Evolutionary conservation across 2,113 vertebrate species (phyloP).

Genomic region (Lampris megalopsis): DNA sequence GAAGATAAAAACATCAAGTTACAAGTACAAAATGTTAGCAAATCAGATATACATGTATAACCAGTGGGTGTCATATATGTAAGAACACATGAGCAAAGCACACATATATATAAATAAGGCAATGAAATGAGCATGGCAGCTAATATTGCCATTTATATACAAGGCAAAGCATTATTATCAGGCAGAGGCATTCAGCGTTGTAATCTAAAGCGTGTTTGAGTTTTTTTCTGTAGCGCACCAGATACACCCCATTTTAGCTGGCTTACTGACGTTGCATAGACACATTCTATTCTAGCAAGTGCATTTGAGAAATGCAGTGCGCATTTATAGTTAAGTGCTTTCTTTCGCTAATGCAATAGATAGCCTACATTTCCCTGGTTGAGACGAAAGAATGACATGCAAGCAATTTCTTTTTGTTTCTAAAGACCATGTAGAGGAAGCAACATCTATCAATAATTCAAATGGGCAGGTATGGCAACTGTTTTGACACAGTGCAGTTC

Average conservation of each 20-base stretch:
- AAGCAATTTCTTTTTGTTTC: conserved; percentile 28
- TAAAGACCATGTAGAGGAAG: conserved; percentile 20
- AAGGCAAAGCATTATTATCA: conserved; percentile 52
- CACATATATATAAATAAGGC: conserved; percentile 24
- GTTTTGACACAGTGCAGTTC: neutral
- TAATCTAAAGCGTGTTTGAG: conserved; percentile 50
- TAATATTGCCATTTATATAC: conserved; percentile 32
- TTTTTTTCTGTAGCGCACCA: conserved; percentile 39
- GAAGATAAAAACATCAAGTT: conserved; percentile 15
- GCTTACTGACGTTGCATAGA: conserved; percentile 58
- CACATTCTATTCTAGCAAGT: conserved; percentile 54
- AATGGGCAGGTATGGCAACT: conserved; percentile 22
- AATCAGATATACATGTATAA: conserved; percentile 34
- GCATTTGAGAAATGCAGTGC: conserved; percentile 42
- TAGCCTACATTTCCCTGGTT: conserved; percentile 29
- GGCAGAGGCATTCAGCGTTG: conserved; percentile 46
- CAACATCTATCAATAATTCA: conserved; percentile 22
- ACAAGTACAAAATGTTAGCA: conserved; percentile 9
- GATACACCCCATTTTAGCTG: conserved; percentile 54
- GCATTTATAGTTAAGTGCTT: conserved; percentile 34
- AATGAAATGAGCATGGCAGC: conserved; percentile 36
- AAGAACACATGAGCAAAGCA: conserved; percentile 38
- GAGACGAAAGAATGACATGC: conserved; percentile 52
- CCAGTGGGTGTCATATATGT: conserved; percentile 3
- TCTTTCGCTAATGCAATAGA: conserved; percentile 38